These are phyloP conservation scores for Hybos culiciformis DNA, from an alignment of 2,888 invertebrate genomes.

Conservation along the genomic window DNA sequence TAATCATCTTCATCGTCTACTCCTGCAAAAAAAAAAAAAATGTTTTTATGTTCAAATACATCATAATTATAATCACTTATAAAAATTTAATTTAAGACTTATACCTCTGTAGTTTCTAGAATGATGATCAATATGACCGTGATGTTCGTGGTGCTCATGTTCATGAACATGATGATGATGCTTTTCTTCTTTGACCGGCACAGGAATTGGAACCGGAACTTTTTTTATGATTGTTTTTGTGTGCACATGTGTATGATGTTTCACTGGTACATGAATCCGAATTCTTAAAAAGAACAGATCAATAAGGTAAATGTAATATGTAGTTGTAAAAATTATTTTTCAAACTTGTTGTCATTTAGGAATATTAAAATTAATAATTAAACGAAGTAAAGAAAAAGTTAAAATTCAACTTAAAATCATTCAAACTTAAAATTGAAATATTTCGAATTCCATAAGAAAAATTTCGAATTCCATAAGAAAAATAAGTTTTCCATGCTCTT, in stretches of 20 bases:
- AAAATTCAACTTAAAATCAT: no score
- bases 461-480: no score
- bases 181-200: slow-evolving; percentile 31
- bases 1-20: slow-evolving; percentile 27
- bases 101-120: no score
- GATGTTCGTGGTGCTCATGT: no score
- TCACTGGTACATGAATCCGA: slow-evolving; percentile 34
- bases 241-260: slow-evolving; percentile 36
- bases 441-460: no score
- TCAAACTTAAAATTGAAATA: no score
- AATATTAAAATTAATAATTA: background rate
- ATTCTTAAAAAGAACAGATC: slow-evolving; percentile 25
- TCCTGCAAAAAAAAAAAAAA: no score
- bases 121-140: no score
- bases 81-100: no score
- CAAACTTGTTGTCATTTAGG: background rate
- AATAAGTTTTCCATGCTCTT: no score
- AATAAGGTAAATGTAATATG: background rate
- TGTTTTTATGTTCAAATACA: slow-evolving; percentile 21
- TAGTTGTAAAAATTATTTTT: background rate
- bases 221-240: slow-evolving; percentile 35
- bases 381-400: background rate
- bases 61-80: no score
- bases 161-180: slow-evolving; percentile 23
- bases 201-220: slow-evolving; percentile 32